A percentile compares a stretch with the other conserved stretches of the same genome.
Conservation (phyloP, 2,113 vertebrate genomes). For the Sprattus sprattus region DNA sequence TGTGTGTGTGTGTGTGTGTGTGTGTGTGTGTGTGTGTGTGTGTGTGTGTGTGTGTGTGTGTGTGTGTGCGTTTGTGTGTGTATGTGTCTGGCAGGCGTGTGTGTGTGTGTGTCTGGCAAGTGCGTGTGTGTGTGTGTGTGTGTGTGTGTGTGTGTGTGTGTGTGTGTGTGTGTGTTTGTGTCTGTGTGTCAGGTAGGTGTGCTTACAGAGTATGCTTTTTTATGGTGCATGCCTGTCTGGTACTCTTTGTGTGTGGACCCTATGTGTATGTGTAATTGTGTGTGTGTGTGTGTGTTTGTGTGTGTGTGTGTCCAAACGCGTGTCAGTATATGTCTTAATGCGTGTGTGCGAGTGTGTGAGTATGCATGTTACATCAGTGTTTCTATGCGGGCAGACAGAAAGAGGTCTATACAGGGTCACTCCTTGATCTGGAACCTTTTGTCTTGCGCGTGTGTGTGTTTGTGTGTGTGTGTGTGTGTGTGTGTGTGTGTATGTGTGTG, state of each 20-base stretch:
- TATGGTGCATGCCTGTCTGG: not conserved
- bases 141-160: constrained; percentile 4
- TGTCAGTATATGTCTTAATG: not conserved
- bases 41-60: not conserved
- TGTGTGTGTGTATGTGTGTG: not conserved
- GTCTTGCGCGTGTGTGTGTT: constrained; percentile 31
- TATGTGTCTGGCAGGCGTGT: constrained; percentile 15
- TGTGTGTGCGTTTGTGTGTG: not conserved
- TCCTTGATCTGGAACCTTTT: constrained; percentile 42
- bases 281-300: not conserved
- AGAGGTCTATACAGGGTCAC: no score
- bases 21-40: not conserved
- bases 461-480: not conserved
- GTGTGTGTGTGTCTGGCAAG: not conserved
- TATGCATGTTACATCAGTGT: not conserved
- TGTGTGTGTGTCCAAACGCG: not conserved
- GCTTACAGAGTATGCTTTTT: no score
- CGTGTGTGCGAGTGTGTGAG: not conserved
- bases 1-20: not conserved
- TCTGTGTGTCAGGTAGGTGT: no score
- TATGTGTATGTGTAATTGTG: not conserved
- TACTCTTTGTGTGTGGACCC: not conserved
- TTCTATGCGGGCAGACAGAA: not conserved
- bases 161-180: not conserved
- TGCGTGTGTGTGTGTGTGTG: not conserved